These are phyloP conservation scores for Syngnathus scovelli DNA, from an alignment of 2,113 vertebrate genomes.

Conservation along the genomic window DNA sequence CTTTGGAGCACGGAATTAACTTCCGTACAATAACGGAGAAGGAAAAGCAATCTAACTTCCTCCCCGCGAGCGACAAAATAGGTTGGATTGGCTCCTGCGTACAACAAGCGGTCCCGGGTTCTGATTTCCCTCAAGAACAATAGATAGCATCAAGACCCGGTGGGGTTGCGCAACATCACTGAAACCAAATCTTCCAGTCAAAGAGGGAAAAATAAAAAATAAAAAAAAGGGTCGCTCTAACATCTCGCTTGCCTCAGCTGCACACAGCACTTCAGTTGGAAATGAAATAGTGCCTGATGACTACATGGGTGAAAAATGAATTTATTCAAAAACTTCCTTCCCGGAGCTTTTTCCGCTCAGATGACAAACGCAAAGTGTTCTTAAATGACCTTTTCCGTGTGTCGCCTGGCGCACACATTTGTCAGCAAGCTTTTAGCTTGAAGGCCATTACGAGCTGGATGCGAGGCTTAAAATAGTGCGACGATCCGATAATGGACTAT, in stretches of 20 bases:
- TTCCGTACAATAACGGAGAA: background rate
- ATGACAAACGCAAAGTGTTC: background rate
- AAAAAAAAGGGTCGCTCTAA: no score
- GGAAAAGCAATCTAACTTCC: no score
- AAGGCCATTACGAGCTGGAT: slow-evolving; percentile 46
- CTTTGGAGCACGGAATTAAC: background rate
- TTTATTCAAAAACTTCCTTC: background rate
- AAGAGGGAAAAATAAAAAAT: background rate
- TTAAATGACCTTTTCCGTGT: background rate
- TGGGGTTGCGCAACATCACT: no score
- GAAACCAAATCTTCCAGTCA: no score
- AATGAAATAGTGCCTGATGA: background rate
- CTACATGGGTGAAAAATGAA: background rate
- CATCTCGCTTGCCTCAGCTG: no score
- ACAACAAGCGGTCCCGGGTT: no score
- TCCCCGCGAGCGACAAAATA: no score
- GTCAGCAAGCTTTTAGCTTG: slow-evolving; percentile 25
- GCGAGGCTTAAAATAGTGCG: slow-evolving; percentile 55
- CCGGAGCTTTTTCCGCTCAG: background rate
- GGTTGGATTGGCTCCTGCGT: no score
- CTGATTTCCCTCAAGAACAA: no score
- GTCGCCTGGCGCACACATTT: slow-evolving; percentile 18
- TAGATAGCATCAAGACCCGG: no score
- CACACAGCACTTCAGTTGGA: no score
- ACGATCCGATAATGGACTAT: slow-evolving; percentile 61